A percentile compares a stretch with the other conserved stretches of the same genome.
phyloP scores from a whole-genome alignment of 2,113 vertebrate genomes.

The Numenius arquata region DNA sequence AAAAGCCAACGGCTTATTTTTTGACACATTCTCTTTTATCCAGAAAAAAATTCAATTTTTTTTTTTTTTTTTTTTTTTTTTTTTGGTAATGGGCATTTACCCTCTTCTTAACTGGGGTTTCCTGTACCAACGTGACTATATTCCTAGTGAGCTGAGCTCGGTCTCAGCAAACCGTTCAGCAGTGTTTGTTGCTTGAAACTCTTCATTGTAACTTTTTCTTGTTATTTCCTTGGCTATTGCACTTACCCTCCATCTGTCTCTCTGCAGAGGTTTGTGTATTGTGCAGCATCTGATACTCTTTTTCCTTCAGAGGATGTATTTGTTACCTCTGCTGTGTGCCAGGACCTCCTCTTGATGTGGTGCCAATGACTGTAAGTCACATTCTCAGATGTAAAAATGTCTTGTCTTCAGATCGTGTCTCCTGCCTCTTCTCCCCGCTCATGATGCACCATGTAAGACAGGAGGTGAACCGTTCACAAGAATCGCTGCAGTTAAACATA shows the following conservation, averaged over 20 bases:
- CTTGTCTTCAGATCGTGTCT: conserved; percentile 19
- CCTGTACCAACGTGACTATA: neutral
- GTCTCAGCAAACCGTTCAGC: neutral
- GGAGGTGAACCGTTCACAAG: neutral
- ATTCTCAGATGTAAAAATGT: conserved; percentile 30
- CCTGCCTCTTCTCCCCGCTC: neutral
- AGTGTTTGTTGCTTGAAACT: neutral
- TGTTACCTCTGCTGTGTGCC: conserved; percentile 28
- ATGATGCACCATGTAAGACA: neutral
- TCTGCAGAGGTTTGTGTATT: conserved; percentile 21
- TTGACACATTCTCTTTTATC: neutral
- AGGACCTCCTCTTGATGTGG: conserved; percentile 31
- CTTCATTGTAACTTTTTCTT: neutral
- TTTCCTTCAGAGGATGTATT: conserved; percentile 31
- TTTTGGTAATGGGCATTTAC: neutral
- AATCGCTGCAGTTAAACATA: neutral
- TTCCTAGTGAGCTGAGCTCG: neutral
- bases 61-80: neutral
- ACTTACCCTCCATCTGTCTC: conserved; percentile 38
- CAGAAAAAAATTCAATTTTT: neutral
- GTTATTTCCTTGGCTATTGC: conserved; percentile 17
- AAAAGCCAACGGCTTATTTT: neutral
- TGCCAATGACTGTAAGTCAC: conserved; percentile 41
- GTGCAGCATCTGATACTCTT: conserved; percentile 18
- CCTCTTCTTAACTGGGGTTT: neutral